A percentile compares a stretch with the other conserved stretches of the same genome.
Evolutionary conservation across 2,888 invertebrate genomes (phyloP).

Genomic region (Sarcophaga caerulescens): DNA sequence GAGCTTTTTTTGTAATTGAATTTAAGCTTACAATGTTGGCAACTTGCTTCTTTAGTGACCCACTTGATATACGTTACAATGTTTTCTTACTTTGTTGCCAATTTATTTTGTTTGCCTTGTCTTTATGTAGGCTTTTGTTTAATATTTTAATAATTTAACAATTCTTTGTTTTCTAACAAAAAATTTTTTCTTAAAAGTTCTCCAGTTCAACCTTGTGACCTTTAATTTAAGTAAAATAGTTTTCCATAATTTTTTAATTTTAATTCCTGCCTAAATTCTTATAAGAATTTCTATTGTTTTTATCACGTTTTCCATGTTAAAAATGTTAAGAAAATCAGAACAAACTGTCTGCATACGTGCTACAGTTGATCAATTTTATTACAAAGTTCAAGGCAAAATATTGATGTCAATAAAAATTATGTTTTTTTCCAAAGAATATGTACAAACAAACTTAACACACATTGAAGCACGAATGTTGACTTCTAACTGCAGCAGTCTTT

Average conservation of each 20-base stretch:
- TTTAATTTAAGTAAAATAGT: neutral
- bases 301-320: conserved; percentile 62
- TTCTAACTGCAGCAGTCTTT: neutral
- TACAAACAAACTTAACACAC: too few relatives aligned
- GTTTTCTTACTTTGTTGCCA: conserved; percentile 43
- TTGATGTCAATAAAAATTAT: conserved; percentile 12
- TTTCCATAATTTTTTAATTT: neutral
- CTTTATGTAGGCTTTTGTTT: conserved; percentile 29
- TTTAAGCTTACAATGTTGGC: conserved; percentile 28
- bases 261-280: neutral
- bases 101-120: conserved; percentile 39
- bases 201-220: neutral
- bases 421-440: neutral
- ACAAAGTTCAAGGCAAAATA: conserved; percentile 60
- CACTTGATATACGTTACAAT: conserved; percentile 40
- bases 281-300: neutral
- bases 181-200: too few relatives aligned
- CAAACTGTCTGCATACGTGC: conserved; percentile 17
- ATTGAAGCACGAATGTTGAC: neutral
- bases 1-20: neutral
- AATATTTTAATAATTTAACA: neutral
- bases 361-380: conserved; percentile 44
- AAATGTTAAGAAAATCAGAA: neutral
- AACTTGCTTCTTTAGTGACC: conserved; percentile 59
- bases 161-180: too few relatives aligned